phyloP scores from a whole-genome alignment of 2,113 vertebrate species.

The Ciconia maguari region DNA sequence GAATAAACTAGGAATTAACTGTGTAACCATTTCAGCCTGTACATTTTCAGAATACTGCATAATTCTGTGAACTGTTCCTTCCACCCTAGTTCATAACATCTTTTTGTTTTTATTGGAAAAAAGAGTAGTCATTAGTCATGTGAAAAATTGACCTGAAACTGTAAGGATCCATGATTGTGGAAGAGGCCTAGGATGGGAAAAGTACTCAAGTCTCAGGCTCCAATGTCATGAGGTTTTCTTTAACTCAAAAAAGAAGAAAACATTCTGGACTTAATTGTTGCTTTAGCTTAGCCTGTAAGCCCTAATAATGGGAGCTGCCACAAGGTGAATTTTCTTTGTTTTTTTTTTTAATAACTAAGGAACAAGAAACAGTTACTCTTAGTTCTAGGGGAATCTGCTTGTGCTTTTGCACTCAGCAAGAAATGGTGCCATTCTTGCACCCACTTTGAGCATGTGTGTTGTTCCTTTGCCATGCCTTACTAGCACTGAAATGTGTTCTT shows the following conservation, averaged over 20 bases:
- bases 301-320: not conserved
- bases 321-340: not conserved
- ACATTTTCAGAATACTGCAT: not conserved
- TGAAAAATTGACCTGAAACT: not conserved
- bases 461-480: not conserved
- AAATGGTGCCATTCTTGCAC: not conserved
- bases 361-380: not conserved
- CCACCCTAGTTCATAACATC: not conserved
- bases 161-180: not conserved
- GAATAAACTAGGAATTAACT: not conserved
- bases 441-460: not conserved
- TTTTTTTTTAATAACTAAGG: not conserved
- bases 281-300: not conserved
- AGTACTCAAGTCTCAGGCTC: not conserved
- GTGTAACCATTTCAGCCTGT: not conserved
- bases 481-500: not conserved
- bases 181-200: not conserved
- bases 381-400: not conserved
- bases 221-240: not conserved
- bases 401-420: not conserved
- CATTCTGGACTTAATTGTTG: not conserved
- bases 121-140: not conserved
- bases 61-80: not conserved
- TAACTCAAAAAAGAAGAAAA: not conserved
- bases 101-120: not conserved